These are phyloP conservation scores for Tachycineta bicolor DNA, from an alignment of 2,113 vertebrate genomes.

Conservation along the genomic window DNA sequence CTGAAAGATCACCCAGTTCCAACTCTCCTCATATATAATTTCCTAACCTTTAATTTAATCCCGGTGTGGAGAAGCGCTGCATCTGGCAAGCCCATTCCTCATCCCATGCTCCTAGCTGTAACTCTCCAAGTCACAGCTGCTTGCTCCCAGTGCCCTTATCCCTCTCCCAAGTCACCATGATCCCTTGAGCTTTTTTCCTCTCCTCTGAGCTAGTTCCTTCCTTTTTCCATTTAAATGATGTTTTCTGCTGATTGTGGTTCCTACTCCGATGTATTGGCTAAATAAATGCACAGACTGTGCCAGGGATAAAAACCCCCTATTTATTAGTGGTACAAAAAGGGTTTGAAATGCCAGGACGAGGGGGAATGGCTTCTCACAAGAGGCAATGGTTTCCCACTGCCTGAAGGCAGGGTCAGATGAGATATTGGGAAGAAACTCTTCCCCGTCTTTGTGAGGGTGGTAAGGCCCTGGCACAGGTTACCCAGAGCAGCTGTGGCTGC, in stretches of 20 bases:
- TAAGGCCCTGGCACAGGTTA: background rate
- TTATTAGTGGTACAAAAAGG: background rate
- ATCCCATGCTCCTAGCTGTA: background rate
- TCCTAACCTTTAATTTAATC: background rate
- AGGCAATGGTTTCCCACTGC: background rate
- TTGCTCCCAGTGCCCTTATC: background rate
- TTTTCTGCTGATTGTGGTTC: background rate
- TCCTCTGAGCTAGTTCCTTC: background rate
- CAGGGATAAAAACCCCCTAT: background rate
- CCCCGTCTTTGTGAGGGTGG: background rate
- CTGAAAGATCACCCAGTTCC: background rate
- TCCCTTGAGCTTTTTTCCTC: background rate
- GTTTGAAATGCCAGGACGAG: background rate
- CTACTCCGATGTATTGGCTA: background rate
- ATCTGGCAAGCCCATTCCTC: background rate
- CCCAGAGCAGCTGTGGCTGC: background rate
- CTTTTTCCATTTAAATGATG: background rate
- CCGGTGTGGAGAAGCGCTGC: fast-evolving
- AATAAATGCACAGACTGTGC: background rate
- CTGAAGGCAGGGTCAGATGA: background rate
- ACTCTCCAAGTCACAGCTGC: background rate
- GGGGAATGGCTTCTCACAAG: background rate
- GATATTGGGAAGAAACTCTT: background rate
- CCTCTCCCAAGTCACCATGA: background rate
- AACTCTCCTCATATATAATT: background rate